phyloP scores from a whole-genome alignment of 53 echinoderm and acorn worm species.

The Stichopus horrens region DNA sequence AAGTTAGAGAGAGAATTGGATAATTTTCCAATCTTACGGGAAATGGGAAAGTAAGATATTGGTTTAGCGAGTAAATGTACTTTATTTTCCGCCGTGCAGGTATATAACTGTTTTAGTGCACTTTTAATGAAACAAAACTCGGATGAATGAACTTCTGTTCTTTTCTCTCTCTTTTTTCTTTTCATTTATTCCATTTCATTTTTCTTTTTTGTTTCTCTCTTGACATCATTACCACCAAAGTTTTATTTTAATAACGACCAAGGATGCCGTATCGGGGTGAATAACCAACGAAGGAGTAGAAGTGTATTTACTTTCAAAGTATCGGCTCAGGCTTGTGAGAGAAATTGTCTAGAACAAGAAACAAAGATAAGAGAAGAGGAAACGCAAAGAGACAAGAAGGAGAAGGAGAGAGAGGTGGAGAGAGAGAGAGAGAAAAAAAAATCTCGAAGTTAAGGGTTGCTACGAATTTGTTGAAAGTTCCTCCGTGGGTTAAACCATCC shows the following conservation, averaged over 20 bases:
- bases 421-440: background rate
- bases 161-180: background rate
- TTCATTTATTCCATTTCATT: background rate
- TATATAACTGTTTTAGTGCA: background rate
- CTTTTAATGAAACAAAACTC: conserved; percentile 37
- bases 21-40: conserved; percentile 15
- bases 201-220: background rate
- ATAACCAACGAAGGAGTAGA: conserved; percentile 17
- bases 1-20: conserved; percentile 19
- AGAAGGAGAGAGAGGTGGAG: background rate
- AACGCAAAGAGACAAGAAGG: background rate
- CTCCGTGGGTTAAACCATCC: background rate
- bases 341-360: too few relatives aligned
- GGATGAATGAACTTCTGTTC: conserved; percentile 14
- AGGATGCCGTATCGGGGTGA: background rate
- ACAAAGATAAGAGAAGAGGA: background rate
- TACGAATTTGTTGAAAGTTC: background rate
- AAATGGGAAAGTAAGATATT: conserved; percentile 34
- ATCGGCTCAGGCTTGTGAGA: background rate
- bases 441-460: background rate
- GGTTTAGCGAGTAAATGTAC: conserved; percentile 40
- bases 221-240: background rate
- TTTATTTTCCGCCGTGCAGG: conserved; percentile 13
- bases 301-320: conserved; percentile 6
- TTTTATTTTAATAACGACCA: background rate